phyloP scores from a whole-genome alignment of 2,888 invertebrate species.

The Camponotus fellah region DNA sequence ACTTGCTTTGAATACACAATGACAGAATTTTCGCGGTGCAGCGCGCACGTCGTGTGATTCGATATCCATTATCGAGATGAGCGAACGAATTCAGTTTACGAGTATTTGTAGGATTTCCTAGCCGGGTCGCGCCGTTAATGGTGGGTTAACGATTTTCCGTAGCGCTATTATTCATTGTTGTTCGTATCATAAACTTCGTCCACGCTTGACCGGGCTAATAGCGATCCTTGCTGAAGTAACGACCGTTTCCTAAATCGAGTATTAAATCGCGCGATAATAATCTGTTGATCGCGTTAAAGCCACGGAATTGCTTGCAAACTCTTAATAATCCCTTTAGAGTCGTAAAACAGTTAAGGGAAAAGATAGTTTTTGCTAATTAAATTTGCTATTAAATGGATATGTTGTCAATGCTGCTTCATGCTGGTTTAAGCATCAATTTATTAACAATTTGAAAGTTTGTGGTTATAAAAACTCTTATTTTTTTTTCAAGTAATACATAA shows the following conservation, averaged over 20 bases:
- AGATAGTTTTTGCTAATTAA: slow-evolving; percentile 6
- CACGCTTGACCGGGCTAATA: slow-evolving; percentile 73
- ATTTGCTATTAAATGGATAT: background rate
- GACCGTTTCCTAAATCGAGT: slow-evolving; percentile 70
- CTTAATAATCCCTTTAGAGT: slow-evolving; percentile 11
- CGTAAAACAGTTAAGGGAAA: background rate
- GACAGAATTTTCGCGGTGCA: slow-evolving; percentile 19
- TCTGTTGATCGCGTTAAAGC: slow-evolving; percentile 62
- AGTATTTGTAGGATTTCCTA: slow-evolving; percentile 74
- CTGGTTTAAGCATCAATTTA: background rate
- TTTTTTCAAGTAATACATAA: background rate
- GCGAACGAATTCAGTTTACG: slow-evolving; percentile 69
- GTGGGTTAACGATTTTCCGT: slow-evolving; percentile 76
- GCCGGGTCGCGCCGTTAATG: slow-evolving; percentile 63
- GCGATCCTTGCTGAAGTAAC: slow-evolving; percentile 64
- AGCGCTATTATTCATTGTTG: slow-evolving; percentile 75
- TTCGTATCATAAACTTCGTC: slow-evolving; percentile 73
- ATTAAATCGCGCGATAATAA: slow-evolving; percentile 75
- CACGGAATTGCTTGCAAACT: background rate
- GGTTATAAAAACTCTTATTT: background rate
- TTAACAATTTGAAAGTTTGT: background rate
- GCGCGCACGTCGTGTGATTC: slow-evolving; percentile 50
- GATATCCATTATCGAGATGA: slow-evolving; percentile 75
- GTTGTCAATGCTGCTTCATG: background rate
- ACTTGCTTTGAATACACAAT: background rate